Evolutionary conservation across 2,113 vertebrate genomes (phyloP).

Genomic region (Saguinus midas): DNA sequence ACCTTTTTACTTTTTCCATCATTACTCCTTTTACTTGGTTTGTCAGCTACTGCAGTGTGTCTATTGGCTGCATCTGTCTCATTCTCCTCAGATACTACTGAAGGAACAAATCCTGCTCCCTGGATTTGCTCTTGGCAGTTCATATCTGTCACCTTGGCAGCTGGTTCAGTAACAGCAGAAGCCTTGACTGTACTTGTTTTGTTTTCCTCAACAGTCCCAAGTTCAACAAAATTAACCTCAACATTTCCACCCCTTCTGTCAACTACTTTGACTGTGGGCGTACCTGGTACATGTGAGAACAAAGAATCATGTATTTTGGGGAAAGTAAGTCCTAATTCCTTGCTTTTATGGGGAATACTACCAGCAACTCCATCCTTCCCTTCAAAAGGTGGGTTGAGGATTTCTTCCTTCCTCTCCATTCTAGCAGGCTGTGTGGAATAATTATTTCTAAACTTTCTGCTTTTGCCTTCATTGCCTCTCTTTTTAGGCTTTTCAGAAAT

Average conservation of each 20-base stretch:
- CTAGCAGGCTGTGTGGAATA: neutral
- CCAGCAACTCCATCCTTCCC: neutral
- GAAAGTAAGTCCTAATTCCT: neutral
- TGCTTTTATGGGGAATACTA: neutral
- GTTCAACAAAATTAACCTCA: neutral
- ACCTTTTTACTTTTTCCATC: conserved; percentile 73
- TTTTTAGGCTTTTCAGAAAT: conserved; percentile 79
- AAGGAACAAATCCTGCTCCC: neutral
- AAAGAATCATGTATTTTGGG: neutral
- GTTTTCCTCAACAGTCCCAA: neutral
- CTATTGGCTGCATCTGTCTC: neutral
- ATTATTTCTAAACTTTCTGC: conserved; percentile 61
- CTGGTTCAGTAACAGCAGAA: neutral
- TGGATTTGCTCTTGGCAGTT: neutral
- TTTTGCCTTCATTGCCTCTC: conserved; percentile 78
- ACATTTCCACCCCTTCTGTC: neutral
- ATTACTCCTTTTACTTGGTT: conserved; percentile 54
- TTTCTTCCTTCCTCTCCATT: neutral
- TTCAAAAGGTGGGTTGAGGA: rapidly evolving
- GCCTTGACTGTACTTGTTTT: neutral
- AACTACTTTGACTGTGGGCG: neutral
- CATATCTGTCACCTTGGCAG: neutral
- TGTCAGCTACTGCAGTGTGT: neutral
- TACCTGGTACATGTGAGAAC: neutral
- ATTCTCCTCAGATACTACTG: conserved; percentile 16